Percentiles rank a stretch among this genome's conserved stretches.
Conservation (phyloP, 1,140 invertebrate genomes). For the Arion vulgaris region DNA sequence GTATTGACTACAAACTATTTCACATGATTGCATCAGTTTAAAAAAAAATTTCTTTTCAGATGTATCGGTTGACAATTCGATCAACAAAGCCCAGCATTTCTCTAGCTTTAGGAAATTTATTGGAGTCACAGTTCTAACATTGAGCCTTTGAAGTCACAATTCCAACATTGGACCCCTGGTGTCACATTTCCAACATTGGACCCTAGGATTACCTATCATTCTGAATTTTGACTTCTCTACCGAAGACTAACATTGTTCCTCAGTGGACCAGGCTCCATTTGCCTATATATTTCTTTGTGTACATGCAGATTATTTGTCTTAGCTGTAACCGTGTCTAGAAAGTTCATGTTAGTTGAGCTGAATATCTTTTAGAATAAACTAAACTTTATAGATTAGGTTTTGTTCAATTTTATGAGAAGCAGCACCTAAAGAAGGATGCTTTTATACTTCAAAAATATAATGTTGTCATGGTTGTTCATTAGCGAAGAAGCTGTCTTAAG, state of each 20-base stretch:
- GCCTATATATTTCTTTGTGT: neutral
- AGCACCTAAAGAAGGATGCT: no score
- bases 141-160: slow-evolving; percentile 71
- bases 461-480: neutral
- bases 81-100: slow-evolving; percentile 96
- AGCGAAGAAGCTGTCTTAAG: neutral
- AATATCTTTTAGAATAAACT: neutral
- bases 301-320: neutral
- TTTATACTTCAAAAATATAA: neutral
- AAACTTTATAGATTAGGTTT: neutral
- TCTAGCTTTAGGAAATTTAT: slow-evolving; percentile 70
- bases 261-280: neutral
- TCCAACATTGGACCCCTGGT: slow-evolving; percentile 64
- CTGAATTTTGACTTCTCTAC: neutral
- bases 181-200: slow-evolving; percentile 67
- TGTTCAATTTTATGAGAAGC: no score
- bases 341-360: neutral
- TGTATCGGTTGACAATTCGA: slow-evolving; percentile 97
- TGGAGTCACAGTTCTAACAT: slow-evolving; percentile 71
- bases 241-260: neutral
- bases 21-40: no score
- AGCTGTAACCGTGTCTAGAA: neutral
- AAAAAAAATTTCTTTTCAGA: slow-evolving; percentile 83
- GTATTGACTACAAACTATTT: no score
- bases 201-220: neutral